Percentiles rank a stretch among this genome's conserved stretches.
phyloP scores from a whole-genome alignment of 1,140 invertebrate species.

The Carcinoscorpius rotundicauda region DNA sequence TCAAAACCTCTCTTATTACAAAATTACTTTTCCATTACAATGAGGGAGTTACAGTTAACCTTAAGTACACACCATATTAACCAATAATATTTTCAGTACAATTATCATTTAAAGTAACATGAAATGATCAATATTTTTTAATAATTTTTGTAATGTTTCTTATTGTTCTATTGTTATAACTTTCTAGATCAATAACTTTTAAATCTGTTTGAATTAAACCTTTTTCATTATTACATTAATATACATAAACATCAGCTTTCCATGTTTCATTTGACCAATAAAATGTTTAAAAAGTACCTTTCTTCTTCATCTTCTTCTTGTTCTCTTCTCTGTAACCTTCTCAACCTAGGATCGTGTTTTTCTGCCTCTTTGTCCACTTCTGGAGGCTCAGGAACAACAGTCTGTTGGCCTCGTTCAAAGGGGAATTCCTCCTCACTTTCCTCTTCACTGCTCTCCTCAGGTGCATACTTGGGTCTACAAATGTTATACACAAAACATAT shows the following conservation, averaged over 20 bases:
- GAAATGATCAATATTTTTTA: no score
- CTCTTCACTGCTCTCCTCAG: slow-evolving; percentile 60
- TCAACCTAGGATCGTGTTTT: slow-evolving; percentile 51
- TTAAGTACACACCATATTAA: no score
- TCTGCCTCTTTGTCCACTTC: slow-evolving; percentile 24
- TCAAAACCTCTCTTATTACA: no score
- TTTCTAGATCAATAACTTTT: no score
- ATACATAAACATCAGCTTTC: background rate
- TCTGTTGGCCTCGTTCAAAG: slow-evolving; percentile 20
- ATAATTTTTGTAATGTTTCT: no score
- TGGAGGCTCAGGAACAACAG: slow-evolving; percentile 4
- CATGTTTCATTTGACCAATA: background rate
- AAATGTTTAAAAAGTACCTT: background rate
- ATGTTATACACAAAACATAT: slow-evolving; percentile 2
- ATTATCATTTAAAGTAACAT: no score
- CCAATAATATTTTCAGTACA: no score
- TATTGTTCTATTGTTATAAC: no score
- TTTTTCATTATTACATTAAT: no score
- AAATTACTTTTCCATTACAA: no score
- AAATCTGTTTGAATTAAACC: no score
- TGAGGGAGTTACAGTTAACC: no score
- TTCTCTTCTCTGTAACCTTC: slow-evolving; percentile 34
- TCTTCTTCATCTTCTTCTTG: slow-evolving; percentile 42
- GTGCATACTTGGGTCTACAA: slow-evolving; percentile 68
- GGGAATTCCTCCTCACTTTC: slow-evolving; percentile 37